A percentile compares a stretch with the other conserved stretches of the same genome.
Conservation (phyloP, 2,113 vertebrate genomes). For the Labrus mixtus region DNA sequence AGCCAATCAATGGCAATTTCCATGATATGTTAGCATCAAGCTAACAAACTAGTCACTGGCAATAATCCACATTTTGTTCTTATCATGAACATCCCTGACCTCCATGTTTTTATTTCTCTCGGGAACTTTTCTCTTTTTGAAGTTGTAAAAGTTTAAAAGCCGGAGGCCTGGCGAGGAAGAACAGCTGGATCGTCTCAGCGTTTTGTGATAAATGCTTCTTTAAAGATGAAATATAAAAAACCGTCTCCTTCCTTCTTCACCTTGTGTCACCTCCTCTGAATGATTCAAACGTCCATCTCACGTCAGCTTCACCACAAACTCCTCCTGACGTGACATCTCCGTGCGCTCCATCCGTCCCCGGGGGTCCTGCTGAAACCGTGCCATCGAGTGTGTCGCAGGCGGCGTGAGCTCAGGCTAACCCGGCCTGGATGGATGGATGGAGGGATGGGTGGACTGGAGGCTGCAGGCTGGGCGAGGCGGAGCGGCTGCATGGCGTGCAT, state of each 20-base stretch:
- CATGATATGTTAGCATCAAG: too few species aligned
- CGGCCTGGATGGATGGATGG: constrained; percentile 17
- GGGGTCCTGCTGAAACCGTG: constrained; percentile 32
- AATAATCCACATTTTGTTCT: too few species aligned
- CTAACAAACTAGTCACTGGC: too few species aligned
- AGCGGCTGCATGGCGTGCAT: constrained; percentile 33
- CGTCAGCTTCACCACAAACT: background rate
- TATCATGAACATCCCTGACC: too few species aligned
- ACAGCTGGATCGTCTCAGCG: too few species aligned
- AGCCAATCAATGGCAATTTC: too few species aligned
- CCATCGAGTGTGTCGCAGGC: constrained; percentile 19
- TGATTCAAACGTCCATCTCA: background rate
- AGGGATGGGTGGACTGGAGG: constrained; percentile 34
- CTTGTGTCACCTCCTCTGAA: constrained; percentile 3
- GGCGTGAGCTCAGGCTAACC: constrained; percentile 12
- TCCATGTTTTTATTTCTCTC: too few species aligned
- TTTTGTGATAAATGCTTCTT: too few species aligned
- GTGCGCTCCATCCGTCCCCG: constrained; percentile 35
- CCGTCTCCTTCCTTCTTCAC: background rate
- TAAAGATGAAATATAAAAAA: too few species aligned
- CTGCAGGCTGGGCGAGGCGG: background rate
- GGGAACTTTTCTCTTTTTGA: too few species aligned
- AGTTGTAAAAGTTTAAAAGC: too few species aligned
- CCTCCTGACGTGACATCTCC: constrained; percentile 41
- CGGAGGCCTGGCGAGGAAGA: too few species aligned